These are phyloP conservation scores for Zootermopsis nevadensis DNA, from an alignment of 2,888 invertebrate genomes.

Conservation along the genomic window DNA sequence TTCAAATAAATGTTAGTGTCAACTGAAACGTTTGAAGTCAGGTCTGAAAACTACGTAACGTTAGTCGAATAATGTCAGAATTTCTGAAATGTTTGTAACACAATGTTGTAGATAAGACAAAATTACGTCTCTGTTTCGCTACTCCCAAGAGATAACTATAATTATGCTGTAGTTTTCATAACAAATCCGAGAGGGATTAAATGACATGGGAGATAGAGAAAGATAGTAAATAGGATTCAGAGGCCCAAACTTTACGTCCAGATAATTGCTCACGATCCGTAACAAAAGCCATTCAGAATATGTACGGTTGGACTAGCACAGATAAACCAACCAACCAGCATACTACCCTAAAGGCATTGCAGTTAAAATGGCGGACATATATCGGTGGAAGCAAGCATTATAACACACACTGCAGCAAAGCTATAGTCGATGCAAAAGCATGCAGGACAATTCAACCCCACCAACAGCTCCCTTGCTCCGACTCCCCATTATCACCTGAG, in stretches of 20 bases:
- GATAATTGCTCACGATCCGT: conserved; percentile 40
- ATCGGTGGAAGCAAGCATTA: conserved; percentile 31
- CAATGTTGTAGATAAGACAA: neutral
- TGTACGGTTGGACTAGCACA: conserved; percentile 20
- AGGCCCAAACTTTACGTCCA: conserved; percentile 33
- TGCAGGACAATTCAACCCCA: conserved; percentile 36
- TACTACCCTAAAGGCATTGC: conserved; percentile 29
- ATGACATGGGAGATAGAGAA: neutral
- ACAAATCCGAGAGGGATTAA: neutral
- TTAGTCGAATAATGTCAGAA: too few relatives aligned
- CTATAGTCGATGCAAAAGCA: conserved; percentile 38
- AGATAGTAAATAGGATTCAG: conserved; percentile 12
- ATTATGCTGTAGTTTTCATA: neutral
- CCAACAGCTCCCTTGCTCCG: conserved; percentile 26
- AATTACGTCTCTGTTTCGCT: neutral
- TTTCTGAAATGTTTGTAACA: too few relatives aligned
- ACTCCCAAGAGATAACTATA: neutral
- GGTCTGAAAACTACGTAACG: too few relatives aligned
- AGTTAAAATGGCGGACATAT: conserved; percentile 34
- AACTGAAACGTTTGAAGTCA: too few relatives aligned
- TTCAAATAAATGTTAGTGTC: too few relatives aligned
- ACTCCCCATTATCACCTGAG: conserved; percentile 50
- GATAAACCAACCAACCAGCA: conserved; percentile 32
- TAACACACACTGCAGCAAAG: neutral
- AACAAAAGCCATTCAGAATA: conserved; percentile 34